Percentiles rank a stretch among this genome's conserved stretches.
phyloP scores from a whole-genome alignment of 2,113 vertebrate genomes.

The Melanotaenia duboulayi region DNA sequence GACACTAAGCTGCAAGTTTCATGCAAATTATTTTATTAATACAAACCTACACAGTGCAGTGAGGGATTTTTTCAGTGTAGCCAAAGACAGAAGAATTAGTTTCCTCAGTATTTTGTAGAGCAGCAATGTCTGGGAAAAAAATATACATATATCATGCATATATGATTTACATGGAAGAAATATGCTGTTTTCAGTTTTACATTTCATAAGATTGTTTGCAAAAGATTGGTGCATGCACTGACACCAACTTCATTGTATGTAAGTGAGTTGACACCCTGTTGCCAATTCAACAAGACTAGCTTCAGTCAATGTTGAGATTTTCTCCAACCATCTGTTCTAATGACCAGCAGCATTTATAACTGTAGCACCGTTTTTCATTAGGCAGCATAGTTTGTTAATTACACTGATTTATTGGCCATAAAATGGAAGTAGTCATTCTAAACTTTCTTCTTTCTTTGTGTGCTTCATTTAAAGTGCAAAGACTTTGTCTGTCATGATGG shows the following conservation, averaged over 20 bases:
- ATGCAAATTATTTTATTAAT: conserved; percentile 21
- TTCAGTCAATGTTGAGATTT: conserved; percentile 19
- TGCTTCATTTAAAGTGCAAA: conserved; percentile 5
- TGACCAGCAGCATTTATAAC: conserved; percentile 18
- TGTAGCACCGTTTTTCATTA: neutral
- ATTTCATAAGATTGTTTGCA: too few species aligned
- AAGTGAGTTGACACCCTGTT: neutral
- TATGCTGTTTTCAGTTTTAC: too few species aligned
- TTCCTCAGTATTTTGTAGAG: too few species aligned
- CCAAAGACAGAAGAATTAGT: too few species aligned
- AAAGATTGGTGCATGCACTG: neutral
- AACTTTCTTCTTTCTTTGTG: too few species aligned
- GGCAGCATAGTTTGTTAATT: conserved; percentile 8
- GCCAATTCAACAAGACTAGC: neutral
- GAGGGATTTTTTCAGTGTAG: neutral
- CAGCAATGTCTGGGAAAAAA: too few species aligned
- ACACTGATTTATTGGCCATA: conserved; percentile 10
- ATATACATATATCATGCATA: too few species aligned
- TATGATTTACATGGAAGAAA: too few species aligned
- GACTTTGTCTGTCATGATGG: neutral
- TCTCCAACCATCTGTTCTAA: neutral
- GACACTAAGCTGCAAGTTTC: neutral
- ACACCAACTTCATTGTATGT: neutral
- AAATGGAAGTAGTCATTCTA: conserved; percentile 8
- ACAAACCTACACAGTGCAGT: neutral